Conservation (phyloP, 2,888 invertebrate genomes). For the Anorthoa munda region DNA sequence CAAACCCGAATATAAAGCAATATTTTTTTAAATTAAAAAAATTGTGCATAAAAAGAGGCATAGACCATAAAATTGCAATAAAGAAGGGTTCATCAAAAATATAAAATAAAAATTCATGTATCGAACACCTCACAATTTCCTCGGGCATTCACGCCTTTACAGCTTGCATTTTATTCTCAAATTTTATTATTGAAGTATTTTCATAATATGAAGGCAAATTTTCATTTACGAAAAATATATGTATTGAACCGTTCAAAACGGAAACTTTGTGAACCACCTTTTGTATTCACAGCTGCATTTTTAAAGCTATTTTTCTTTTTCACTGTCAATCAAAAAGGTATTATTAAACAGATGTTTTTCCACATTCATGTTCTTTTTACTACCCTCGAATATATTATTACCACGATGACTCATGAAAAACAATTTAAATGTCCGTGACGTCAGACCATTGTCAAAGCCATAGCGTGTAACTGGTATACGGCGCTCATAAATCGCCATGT, state of each 20-base stretch:
- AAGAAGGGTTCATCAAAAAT: not conserved
- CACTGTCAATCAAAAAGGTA: not conserved
- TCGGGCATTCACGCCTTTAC: not conserved
- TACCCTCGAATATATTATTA: conserved; percentile 16
- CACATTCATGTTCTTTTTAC: not conserved
- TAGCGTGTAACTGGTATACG: conserved; percentile 65
- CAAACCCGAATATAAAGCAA: too few relatives aligned
- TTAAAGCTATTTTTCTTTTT: not conserved
- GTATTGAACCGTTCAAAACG: too few relatives aligned
- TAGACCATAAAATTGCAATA: not conserved
- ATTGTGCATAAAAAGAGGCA: too few relatives aligned
- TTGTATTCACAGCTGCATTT: not conserved
- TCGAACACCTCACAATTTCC: not conserved
- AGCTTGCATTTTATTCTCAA: conserved; percentile 3
- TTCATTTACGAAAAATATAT: conserved; percentile 1
- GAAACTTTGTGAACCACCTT: not conserved
- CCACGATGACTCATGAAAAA: conserved; percentile 51
- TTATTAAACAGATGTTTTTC: conserved; percentile 1
- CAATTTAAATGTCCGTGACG: conserved; percentile 53
- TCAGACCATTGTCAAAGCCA: conserved; percentile 56
- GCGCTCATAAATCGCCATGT: conserved; percentile 73
- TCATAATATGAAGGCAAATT: not conserved
- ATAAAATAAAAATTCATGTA: not conserved
- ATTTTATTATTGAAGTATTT: not conserved
- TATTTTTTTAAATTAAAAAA: too few relatives aligned